A percentile compares a stretch with the other conserved stretches of the same genome.
These are phyloP conservation scores for Tinamus guttatus DNA, from an alignment of 2,113 vertebrate genomes.

Conservation along the genomic window DNA sequence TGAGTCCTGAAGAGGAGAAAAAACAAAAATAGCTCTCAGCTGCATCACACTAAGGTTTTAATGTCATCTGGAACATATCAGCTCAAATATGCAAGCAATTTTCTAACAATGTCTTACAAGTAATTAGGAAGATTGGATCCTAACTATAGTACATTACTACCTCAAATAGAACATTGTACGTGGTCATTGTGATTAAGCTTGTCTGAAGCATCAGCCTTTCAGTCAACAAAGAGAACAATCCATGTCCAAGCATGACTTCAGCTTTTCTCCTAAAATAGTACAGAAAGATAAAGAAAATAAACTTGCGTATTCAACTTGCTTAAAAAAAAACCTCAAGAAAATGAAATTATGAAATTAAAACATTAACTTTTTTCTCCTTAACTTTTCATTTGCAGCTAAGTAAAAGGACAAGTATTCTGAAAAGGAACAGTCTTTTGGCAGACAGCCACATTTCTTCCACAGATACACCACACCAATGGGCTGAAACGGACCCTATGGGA, in stretches of 20 bases:
- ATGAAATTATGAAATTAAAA: neutral
- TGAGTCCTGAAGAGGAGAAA: neutral
- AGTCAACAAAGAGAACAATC: conserved; percentile 93
- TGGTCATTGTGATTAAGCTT: conserved; percentile 91
- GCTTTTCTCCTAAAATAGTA: conserved; percentile 90
- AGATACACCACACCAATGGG: fast-evolving
- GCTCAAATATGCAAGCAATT: conserved; percentile 47
- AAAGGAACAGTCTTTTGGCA: neutral
- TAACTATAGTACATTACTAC: conserved; percentile 75
- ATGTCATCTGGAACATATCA: conserved; percentile 50
- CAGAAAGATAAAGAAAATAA: conserved; percentile 34
- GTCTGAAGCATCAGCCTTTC: conserved; percentile 95
- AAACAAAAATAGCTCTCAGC: neutral
- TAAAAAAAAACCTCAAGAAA: neutral
- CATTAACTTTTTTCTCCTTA: neutral
- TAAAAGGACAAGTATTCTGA: neutral
- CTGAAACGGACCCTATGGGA: neutral
- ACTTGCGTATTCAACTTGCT: neutral
- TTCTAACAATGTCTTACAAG: conserved; percentile 51
- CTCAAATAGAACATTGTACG: conserved; percentile 97
- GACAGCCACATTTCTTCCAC: neutral
- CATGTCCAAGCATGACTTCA: conserved; percentile 95
- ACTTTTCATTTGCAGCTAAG: neutral
- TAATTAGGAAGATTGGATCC: conserved; percentile 59
- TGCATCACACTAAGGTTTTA: conserved; percentile 4